phyloP scores from a whole-genome alignment of 2,113 vertebrate species.

The Tachuris rubrigastra region DNA sequence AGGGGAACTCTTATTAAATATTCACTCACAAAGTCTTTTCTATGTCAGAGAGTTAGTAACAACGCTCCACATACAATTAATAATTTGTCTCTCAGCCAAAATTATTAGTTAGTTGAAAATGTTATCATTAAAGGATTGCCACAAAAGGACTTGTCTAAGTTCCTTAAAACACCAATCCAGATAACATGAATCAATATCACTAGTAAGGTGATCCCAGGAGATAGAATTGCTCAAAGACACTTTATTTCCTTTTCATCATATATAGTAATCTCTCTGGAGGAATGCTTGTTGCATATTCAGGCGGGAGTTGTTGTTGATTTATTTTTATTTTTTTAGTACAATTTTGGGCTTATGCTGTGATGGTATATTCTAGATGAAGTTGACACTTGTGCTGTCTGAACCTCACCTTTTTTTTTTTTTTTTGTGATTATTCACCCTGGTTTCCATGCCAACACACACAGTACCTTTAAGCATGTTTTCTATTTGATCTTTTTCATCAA shows the following conservation, averaged over 20 bases:
- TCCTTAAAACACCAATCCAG: not conserved
- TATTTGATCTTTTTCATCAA: not conserved
- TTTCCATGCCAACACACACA: not conserved
- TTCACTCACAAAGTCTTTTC: not conserved
- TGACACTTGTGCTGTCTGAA: not conserved
- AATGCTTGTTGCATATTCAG: not conserved
- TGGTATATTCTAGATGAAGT: not conserved
- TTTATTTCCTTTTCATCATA: not conserved
- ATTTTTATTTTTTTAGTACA: not conserved
- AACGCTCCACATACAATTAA: not conserved
- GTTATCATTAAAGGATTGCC: not conserved
- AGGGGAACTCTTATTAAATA: not conserved
- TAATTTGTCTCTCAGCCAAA: not conserved
- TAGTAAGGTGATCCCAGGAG: not conserved
- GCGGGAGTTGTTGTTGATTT: not conserved
- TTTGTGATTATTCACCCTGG: not conserved
- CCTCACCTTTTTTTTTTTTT: not conserved
- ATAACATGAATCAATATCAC: not conserved
- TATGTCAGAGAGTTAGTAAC: not conserved
- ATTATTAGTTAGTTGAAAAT: not conserved
- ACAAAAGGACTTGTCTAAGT: not conserved
- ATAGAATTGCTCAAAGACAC: not conserved
- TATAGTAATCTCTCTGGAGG: not conserved
- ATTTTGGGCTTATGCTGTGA: not conserved
- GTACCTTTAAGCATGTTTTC: not conserved